These are phyloP conservation scores for Anguilla pacifica DNA, from an alignment of 2,797 vertebrate species.

Conservation along the genomic window DNA sequence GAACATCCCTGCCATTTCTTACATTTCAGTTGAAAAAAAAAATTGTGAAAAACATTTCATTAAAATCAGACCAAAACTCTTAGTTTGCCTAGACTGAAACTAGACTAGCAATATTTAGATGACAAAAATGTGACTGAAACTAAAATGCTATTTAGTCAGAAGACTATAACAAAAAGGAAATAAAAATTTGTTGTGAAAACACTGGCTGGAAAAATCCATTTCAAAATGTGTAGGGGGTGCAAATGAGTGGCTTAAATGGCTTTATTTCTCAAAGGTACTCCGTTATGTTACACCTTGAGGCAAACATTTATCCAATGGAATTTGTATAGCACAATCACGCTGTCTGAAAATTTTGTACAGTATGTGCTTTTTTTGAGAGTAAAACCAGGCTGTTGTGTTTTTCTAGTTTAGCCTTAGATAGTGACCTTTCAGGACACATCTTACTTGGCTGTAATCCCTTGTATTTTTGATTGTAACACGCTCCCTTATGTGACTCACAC, in stretches of 20 bases:
- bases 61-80: neutral
- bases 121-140: neutral
- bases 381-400: neutral
- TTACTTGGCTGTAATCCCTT: neutral
- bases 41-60: neutral
- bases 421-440: neutral
- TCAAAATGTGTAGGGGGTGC: neutral
- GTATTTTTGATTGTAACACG: neutral
- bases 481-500: neutral
- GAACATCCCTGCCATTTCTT: neutral
- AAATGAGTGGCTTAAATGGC: neutral
- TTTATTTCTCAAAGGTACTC: neutral
- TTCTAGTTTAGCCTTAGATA: neutral
- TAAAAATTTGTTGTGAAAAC: neutral
- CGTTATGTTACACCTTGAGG: neutral
- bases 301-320: neutral
- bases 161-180: no score
- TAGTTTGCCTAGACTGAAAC: neutral
- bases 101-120: neutral
- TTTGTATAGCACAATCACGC: neutral
- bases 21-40: neutral
- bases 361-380: neutral
- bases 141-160: neutral
- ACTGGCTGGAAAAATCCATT: neutral
- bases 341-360: neutral